phyloP scores from a whole-genome alignment of 92 coral and sea anemone genomes.

The Desmophyllum pertusum region DNA sequence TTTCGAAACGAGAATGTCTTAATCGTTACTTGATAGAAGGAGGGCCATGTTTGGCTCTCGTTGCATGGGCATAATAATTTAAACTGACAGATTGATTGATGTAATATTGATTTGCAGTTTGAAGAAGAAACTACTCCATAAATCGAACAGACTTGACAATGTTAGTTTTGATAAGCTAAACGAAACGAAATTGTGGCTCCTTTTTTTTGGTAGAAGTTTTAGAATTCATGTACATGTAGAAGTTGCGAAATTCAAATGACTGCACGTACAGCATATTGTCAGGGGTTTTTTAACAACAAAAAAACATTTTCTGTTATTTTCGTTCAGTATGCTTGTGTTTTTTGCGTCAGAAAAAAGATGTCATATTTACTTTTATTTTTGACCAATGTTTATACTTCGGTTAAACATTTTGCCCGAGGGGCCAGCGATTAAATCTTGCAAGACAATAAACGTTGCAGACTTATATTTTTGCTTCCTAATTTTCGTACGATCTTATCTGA shows the following conservation, averaged over 20 bases:
- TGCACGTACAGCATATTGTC: background rate
- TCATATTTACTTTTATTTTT: background rate
- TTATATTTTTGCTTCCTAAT: background rate
- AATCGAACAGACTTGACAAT: background rate
- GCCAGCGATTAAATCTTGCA: background rate
- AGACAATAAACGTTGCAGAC: background rate
- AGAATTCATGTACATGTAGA: background rate
- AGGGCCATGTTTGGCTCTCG: background rate
- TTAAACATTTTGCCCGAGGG: constrained; percentile 14
- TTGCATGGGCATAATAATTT: background rate
- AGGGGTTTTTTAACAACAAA: background rate
- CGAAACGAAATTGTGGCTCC: background rate
- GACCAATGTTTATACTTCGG: background rate
- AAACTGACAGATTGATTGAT: constrained; percentile 15
- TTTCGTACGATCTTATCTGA: background rate
- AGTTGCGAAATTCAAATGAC: background rate
- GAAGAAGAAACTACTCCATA: background rate
- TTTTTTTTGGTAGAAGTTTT: background rate
- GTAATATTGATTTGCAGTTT: constrained; percentile 16
- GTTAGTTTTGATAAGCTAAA: background rate
- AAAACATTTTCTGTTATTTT: background rate
- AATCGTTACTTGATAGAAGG: background rate
- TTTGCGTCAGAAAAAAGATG: background rate
- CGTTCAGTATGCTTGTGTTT: background rate
- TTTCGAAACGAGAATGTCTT: background rate